A percentile compares a stretch with the other conserved stretches of the same genome.
Evolutionary conservation across 2,113 vertebrate species (phyloP).

Genomic region (Microcebus ravelobensis): DNA sequence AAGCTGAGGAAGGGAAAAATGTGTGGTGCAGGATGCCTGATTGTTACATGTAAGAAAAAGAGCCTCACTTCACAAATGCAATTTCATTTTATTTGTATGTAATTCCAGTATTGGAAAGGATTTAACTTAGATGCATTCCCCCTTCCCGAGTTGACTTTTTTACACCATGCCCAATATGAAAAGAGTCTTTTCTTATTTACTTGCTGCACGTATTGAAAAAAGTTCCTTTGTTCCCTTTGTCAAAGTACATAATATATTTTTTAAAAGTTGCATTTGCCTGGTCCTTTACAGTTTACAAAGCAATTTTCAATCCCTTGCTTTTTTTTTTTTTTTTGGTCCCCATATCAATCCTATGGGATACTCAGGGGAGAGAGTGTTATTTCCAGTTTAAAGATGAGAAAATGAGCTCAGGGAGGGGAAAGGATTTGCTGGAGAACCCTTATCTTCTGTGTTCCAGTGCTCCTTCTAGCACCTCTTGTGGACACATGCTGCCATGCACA

Average conservation of each 20-base stretch:
- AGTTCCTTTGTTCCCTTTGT: not conserved
- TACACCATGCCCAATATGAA: not conserved
- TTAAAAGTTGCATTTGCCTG: not conserved
- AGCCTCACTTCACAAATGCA: not conserved
- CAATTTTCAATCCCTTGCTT: not conserved
- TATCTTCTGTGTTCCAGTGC: not conserved
- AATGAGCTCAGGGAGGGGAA: not conserved
- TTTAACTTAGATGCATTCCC: not conserved
- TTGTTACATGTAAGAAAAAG: not conserved
- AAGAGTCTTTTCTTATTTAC: not conserved
- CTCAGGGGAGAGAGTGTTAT: not conserved
- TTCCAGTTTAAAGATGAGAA: not conserved
- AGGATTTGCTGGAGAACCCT: not conserved
- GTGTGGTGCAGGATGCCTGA: not conserved
- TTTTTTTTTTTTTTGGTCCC: not conserved
- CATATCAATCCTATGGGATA: not conserved
- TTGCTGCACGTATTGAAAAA: not conserved
- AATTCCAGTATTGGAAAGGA: constrained; percentile 26
- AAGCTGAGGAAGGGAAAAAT: not conserved
- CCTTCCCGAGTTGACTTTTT: constrained; percentile 15
- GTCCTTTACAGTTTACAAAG: not conserved
- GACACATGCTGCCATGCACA: not conserved
- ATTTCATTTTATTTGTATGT: not conserved
- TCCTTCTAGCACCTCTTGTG: not conserved
- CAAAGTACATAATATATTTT: not conserved